Evolutionary conservation across 2,888 invertebrate genomes (phyloP).

Genomic region (Lochmaea capreae): DNA sequence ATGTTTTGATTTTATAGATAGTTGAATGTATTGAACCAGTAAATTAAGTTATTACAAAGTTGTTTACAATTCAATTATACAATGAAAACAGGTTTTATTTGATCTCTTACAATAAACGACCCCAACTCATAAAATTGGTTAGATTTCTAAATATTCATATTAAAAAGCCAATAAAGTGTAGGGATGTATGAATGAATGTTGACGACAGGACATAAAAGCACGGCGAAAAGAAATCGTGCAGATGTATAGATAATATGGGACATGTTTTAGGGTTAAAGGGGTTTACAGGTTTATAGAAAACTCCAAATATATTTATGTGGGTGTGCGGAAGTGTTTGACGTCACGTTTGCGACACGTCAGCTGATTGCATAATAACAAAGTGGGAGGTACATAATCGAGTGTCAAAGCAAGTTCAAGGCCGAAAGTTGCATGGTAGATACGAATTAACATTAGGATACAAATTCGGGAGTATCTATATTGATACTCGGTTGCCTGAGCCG

Average conservation of each 20-base stretch:
- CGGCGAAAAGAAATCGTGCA: neutral
- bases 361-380: conserved; percentile 65
- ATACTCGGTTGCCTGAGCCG: conserved; percentile 33
- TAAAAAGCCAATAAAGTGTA: neutral
- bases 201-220: neutral
- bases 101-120: neutral
- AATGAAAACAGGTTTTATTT: neutral
- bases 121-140: neutral
- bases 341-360: conserved; percentile 64
- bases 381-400: conserved; percentile 62
- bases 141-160: neutral
- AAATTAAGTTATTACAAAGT: neutral
- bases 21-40: neutral
- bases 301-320: conserved; percentile 38
- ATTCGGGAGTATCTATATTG: conserved; percentile 27
- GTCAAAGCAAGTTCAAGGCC: conserved; percentile 63
- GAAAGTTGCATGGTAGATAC: conserved; percentile 56
- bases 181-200: neutral
- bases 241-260: neutral
- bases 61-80: too few species aligned
- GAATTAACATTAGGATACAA: conserved; percentile 20
- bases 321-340: conserved; percentile 59
- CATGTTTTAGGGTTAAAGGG: conserved; percentile 19
- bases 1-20: conserved; percentile 11
- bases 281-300: conserved; percentile 2